Evolutionary conservation across 2,888 invertebrate species (phyloP).

Genomic region (Caenorhabditis sp.): DNA sequence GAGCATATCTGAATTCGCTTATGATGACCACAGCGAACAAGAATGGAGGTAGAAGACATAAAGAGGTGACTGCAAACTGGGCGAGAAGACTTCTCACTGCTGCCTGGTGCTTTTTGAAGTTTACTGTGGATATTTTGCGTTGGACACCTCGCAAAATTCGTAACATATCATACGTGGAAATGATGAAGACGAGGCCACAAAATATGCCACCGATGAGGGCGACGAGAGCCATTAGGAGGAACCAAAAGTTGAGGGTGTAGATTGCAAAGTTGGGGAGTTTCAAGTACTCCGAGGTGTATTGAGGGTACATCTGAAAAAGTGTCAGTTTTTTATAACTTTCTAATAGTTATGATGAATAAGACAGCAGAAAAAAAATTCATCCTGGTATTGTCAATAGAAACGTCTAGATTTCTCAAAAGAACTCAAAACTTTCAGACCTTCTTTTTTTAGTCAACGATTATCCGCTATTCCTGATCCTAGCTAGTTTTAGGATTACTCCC

Average conservation of each 20-base stretch:
- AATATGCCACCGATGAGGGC: background rate
- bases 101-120: conserved; percentile 20
- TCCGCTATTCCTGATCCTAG: no score
- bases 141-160: conserved; percentile 17
- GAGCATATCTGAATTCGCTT: conserved; percentile 6
- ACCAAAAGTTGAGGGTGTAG: conserved; percentile 35
- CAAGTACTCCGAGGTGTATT: background rate
- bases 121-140: conserved; percentile 9
- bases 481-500: no score
- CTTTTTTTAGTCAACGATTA: no score
- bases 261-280: conserved; percentile 40
- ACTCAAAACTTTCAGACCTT: no score
- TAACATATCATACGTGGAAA: conserved; percentile 31
- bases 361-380: no score
- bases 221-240: background rate
- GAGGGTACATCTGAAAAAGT: conserved; percentile 14
- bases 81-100: conserved; percentile 38
- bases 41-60: conserved; percentile 27
- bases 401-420: no score
- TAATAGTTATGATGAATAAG: no score
- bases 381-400: no score
- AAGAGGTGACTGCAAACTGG: conserved; percentile 37
- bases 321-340: no score
- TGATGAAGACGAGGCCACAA: conserved; percentile 5
- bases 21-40: conserved; percentile 14